phyloP scores from a whole-genome alignment of 1,140 invertebrate species.

The Cydia amplana region DNA sequence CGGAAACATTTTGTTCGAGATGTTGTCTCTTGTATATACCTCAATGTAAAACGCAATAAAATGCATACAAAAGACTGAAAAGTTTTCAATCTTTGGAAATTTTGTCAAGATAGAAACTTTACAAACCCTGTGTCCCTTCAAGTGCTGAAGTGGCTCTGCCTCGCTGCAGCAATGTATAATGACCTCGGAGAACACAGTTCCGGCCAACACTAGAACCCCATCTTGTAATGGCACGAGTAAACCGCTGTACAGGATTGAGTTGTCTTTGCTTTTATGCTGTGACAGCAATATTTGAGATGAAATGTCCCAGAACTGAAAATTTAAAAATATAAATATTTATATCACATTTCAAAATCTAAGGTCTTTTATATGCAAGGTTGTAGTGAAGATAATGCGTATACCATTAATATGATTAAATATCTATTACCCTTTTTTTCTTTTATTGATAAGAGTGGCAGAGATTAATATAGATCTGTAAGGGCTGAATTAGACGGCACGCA shows the following conservation, averaged over 20 bases:
- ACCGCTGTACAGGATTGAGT: conserved; percentile 71
- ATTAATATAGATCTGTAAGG: too few relatives aligned
- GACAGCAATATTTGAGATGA: conserved; percentile 35
- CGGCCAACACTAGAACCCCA: conserved; percentile 61
- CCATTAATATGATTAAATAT: too few relatives aligned
- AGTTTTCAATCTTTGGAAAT: neutral
- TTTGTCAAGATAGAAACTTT: neutral
- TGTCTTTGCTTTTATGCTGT: conserved; percentile 50
- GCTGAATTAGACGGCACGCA: too few relatives aligned
- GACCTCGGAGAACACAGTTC: conserved; percentile 70
- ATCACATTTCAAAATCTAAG: too few relatives aligned
- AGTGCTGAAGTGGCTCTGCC: conserved; percentile 50
- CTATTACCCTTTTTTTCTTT: too few relatives aligned
- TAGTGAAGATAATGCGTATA: too few relatives aligned
- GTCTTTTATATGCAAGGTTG: too few relatives aligned
- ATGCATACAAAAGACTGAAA: too few relatives aligned
- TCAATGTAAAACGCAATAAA: too few relatives aligned
- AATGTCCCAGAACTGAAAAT: conserved; percentile 59
- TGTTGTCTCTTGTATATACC: too few relatives aligned
- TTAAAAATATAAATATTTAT: neutral
- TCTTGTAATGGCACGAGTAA: conserved; percentile 51
- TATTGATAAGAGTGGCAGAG: too few relatives aligned
- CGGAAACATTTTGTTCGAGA: too few relatives aligned
- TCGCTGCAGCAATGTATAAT: conserved; percentile 53
- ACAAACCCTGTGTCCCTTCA: conserved; percentile 65